Percentiles rank a stretch among this genome's conserved stretches.
Conservation (phyloP, 2,888 invertebrate genomes). For the Gryllus longicercus region DNA sequence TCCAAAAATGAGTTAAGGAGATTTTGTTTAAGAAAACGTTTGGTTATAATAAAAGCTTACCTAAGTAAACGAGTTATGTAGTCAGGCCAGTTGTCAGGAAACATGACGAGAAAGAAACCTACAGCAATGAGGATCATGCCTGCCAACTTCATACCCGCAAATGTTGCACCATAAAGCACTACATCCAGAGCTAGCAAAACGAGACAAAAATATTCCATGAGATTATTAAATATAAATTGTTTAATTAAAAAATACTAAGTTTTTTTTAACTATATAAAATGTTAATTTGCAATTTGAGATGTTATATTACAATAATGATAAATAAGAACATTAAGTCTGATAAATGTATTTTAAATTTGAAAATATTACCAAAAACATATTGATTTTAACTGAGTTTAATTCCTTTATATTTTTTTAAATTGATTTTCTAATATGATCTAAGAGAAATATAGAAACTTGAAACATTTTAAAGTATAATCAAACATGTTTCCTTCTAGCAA, state of each 20-base stretch:
- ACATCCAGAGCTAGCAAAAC: constrained; percentile 71
- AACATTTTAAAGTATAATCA: too few relatives aligned
- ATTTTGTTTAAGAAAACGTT: neutral
- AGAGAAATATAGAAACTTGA: too few relatives aligned
- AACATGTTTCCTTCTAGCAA: too few relatives aligned
- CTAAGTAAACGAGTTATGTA: constrained; percentile 85
- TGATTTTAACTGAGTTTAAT: too few relatives aligned
- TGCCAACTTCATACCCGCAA: constrained; percentile 93
- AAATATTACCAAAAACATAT: too few relatives aligned
- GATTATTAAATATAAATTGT: neutral
- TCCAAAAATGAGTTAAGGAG: neutral
- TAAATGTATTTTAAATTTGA: too few relatives aligned
- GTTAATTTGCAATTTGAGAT: neutral
- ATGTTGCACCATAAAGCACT: constrained; percentile 77
- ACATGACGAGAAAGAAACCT: constrained; percentile 90
- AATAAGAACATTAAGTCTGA: too few relatives aligned
- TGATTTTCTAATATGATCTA: too few relatives aligned
- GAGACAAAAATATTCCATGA: too few relatives aligned
- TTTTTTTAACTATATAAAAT: neutral
- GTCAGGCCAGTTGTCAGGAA: constrained; percentile 95
- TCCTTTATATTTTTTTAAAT: too few relatives aligned
- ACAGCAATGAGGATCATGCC: constrained; percentile 86
- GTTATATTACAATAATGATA: too few relatives aligned
- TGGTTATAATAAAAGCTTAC: constrained; percentile 53
- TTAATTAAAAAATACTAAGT: neutral